phyloP scores from a whole-genome alignment of 2,888 invertebrate species.

The Zaprionus bogoriensis region DNA sequence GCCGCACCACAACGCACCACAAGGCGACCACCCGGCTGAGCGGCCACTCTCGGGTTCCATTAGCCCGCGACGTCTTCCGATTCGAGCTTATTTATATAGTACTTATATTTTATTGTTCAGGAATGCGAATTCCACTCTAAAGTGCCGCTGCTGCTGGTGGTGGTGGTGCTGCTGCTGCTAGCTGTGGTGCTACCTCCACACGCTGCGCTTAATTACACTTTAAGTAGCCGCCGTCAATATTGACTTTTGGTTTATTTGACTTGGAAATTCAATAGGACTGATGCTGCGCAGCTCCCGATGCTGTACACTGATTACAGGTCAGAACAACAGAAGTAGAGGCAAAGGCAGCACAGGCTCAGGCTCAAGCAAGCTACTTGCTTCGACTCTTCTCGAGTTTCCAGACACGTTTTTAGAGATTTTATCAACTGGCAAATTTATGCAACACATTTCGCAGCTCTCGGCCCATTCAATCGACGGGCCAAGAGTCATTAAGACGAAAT shows the following conservation, averaged over 20 bases:
- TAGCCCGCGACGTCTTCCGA: conserved; percentile 1
- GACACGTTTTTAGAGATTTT: conserved; percentile 28
- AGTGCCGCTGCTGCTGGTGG: conserved; percentile 28
- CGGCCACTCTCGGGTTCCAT: conserved; percentile 8
- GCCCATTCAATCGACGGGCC: conserved; percentile 19
- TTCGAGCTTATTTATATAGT: conserved; percentile 49
- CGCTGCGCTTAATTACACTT: conserved; percentile 59
- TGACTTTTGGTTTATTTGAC: no score
- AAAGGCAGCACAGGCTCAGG: no score
- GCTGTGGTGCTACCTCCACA: no score
- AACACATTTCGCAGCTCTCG: conserved; percentile 7
- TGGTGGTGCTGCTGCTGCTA: conserved; percentile 25
- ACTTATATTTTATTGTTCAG: conserved; percentile 56
- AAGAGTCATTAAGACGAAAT: conserved; percentile 42
- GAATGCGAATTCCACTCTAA: conserved; percentile 36
- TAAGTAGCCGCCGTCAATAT: conserved; percentile 65
- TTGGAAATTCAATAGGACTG: no score
- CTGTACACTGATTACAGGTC: no score
- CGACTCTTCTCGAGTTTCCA: conserved; percentile 24
- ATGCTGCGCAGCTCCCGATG: no score
- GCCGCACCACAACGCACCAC: conserved; percentile 16
- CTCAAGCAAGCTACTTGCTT: no score
- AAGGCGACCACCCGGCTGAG: conserved; percentile 55
- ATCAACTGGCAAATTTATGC: conserved; percentile 39
- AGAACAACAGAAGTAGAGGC: no score